Conservation (phyloP, 2,797 vertebrate species). For the Coilia nasus region DNA sequence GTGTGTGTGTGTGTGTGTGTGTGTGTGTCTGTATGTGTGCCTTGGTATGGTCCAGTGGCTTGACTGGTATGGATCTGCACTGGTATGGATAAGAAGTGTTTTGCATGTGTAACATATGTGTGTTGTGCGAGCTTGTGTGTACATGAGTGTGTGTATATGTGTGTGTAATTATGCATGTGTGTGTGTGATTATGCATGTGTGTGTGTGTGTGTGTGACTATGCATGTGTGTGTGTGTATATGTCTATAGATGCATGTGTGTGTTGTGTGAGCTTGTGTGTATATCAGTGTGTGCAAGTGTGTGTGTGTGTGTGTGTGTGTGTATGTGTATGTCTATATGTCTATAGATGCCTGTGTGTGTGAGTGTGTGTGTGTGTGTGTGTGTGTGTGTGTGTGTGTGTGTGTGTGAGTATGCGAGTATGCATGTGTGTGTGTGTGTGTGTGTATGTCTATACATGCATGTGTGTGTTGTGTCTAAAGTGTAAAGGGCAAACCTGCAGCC, state of each 20-base stretch:
- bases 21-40: no score
- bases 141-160: background rate
- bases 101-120: no score
- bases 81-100: no score
- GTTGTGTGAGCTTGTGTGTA: no score
- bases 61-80: no score
- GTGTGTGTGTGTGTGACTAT: background rate
- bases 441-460: background rate
- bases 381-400: background rate
- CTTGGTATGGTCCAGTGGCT: background rate
- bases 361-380: background rate
- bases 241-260: background rate
- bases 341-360: background rate
- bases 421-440: background rate
- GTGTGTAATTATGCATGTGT: background rate
- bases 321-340: background rate
- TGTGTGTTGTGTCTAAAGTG: background rate
- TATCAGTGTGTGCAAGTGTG: background rate
- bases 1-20: background rate
- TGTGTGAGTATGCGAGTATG: background rate
- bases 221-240: no score
- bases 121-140: background rate
- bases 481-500: slow-evolving; percentile 65
- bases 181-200: background rate
- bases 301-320: background rate